A percentile compares a stretch with the other conserved stretches of the same genome.
phyloP scores from a whole-genome alignment of 1,140 invertebrate species.

The Rhynchophorus ferrugineus region DNA sequence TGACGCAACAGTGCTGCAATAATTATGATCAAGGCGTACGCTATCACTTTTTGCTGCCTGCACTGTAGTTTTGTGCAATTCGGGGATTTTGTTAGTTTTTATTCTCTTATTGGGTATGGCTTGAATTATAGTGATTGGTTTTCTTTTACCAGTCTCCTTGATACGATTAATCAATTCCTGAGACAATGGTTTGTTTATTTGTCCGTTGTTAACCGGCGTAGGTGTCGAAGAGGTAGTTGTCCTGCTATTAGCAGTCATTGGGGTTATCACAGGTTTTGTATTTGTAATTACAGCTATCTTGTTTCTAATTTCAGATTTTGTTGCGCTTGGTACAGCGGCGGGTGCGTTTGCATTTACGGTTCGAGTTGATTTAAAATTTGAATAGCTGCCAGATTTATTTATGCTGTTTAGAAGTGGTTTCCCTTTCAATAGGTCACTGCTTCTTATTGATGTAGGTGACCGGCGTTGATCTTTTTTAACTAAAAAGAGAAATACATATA shows the following conservation, averaged over 20 bases:
- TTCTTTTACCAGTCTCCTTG: slow-evolving; percentile 33
- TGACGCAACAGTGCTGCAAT: slow-evolving; percentile 25
- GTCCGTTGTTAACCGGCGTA: neutral
- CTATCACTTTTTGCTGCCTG: slow-evolving; percentile 6
- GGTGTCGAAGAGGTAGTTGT: neutral
- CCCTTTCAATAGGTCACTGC: too few relatives aligned
- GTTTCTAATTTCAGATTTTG: too few relatives aligned
- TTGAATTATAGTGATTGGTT: slow-evolving; percentile 34
- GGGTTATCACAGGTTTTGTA: too few relatives aligned
- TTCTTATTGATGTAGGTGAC: too few relatives aligned
- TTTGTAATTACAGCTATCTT: too few relatives aligned
- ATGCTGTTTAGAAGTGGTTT: slow-evolving; percentile 35
- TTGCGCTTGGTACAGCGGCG: too few relatives aligned
- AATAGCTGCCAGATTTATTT: slow-evolving; percentile 24
- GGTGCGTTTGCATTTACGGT: too few relatives aligned
- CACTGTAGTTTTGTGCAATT: slow-evolving; percentile 9
- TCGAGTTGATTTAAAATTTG: too few relatives aligned
- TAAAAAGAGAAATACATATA: too few relatives aligned
- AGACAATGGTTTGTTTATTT: neutral
- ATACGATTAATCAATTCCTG: slow-evolving; percentile 16
- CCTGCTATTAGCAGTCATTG: too few relatives aligned
- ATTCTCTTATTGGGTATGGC: slow-evolving; percentile 30
- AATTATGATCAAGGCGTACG: slow-evolving; percentile 35
- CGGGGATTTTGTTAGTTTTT: slow-evolving; percentile 1
- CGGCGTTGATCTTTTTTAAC: too few relatives aligned